Base-by-base conservation (phyloP, 2,797 vertebrate species). In the Glyptemys insculpta region DNA sequence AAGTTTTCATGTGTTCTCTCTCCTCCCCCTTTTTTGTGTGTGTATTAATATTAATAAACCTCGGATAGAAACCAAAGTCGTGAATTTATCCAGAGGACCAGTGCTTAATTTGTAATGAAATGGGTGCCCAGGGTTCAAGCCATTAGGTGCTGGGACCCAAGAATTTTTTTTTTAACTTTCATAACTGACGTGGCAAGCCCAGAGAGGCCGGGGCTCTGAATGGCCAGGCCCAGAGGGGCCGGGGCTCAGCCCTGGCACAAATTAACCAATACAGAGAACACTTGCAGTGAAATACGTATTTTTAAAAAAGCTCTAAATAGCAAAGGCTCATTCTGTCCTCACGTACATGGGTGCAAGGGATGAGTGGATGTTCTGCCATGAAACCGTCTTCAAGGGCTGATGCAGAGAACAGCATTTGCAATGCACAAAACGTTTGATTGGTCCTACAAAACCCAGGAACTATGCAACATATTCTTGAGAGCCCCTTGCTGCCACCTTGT, bases 1-100 rank as follows among this genome's bases (percentile, higher is more conserved):
- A 31, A 74, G n/a, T 10, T 78, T 47, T 4, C 23, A 29, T 0
- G 0, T 23, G 49, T 50, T 92, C 37, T 25, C 21, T 44, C 56
- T 44, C 11, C 83, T 0, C 0, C 2, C 4, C 11, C 11, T 62
- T 16, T 34, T n/a, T 16, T 93, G 53, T 81, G 49, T 2, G 10
- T 79, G 3, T 65, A 0, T 44, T 6, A 65, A 82, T 27, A n/a
- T 6, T 52, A 57, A 12, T 27, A 57, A 86, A 74, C 41, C 23
- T 9, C 54, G 49, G 29, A 68, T 59, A 76, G 56, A 34, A 19
- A 79, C 11, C 18, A 78, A 65, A 88, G 62, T 65, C 91, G 56
- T 62, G 53, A 79, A 83, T 10, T 81, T 0, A 0, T 54, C 49
- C 56, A 56, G 27, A 44, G 31, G 15, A 29, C 85, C 4, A 29